Percentiles rank a stretch among this genome's conserved stretches.
These are phyloP conservation scores for Drosophila busckii DNA, from an alignment of 1,140 invertebrate genomes.

Conservation along the genomic window DNA sequence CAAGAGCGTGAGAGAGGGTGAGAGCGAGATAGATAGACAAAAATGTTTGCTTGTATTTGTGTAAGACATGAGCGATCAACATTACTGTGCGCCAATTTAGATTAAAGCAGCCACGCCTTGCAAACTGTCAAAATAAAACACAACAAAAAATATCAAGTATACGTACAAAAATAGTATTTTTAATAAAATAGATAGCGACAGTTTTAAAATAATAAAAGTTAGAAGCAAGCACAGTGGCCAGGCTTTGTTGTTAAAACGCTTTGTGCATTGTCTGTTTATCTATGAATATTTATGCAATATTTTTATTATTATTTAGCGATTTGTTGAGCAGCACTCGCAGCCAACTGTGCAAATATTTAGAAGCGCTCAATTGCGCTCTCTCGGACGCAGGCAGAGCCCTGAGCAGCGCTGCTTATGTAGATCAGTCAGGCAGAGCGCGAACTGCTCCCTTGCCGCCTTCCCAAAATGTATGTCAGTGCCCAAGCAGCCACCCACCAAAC, in stretches of 20 bases:
- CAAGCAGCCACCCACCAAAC: slow-evolving; percentile 1
- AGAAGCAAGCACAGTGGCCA: slow-evolving; percentile 31
- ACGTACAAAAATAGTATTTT: background rate
- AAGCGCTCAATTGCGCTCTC: slow-evolving; percentile 7
- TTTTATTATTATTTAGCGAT: slow-evolving; percentile 46
- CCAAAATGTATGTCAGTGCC: slow-evolving; percentile 24
- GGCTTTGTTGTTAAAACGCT: slow-evolving; percentile 41
- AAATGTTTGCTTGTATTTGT: slow-evolving; percentile 19
- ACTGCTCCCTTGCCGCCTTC: slow-evolving; percentile 26
- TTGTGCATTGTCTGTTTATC: slow-evolving; percentile 16
- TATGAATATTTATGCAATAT: slow-evolving; percentile 59
- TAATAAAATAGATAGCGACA: slow-evolving; percentile 7
- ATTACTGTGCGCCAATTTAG: slow-evolving; percentile 74
- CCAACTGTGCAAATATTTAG: slow-evolving; percentile 67
- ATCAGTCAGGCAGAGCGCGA: slow-evolving; percentile 15
- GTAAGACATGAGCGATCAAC: slow-evolving; percentile 60
- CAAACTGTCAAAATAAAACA: slow-evolving; percentile 38
- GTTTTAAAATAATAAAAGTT: slow-evolving; percentile 51
- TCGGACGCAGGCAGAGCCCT: background rate
- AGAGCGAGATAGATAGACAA: background rate
- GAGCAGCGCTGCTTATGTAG: no score
- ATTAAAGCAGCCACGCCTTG: slow-evolving; percentile 69
- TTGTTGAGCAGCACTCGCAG: slow-evolving; percentile 29
- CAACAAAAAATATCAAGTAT: slow-evolving; percentile 4
- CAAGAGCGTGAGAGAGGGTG: slow-evolving; percentile 1